Percentiles rank a stretch among this genome's conserved stretches.
Evolutionary conservation across 1,140 invertebrate genomes (phyloP).

Genomic region (Diorhabda sublineata): DNA sequence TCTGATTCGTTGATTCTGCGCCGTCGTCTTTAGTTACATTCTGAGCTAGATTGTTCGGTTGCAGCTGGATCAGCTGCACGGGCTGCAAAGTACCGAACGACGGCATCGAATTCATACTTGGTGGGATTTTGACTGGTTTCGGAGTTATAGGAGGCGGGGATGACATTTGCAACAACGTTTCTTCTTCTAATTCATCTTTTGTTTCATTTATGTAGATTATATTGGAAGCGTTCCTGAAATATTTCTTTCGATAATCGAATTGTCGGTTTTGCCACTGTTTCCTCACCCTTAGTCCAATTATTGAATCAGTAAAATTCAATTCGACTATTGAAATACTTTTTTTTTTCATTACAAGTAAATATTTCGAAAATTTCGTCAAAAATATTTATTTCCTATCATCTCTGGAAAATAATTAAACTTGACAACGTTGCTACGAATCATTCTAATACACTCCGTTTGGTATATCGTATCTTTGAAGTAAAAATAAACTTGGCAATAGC

Average conservation of each 20-base stretch:
- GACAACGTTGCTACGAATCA: too few relatives aligned
- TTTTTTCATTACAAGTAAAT: too few relatives aligned
- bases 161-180: not conserved
- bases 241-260: not conserved
- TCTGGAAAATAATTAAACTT: too few relatives aligned
- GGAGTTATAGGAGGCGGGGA: not conserved
- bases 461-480: too few relatives aligned
- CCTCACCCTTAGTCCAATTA: not conserved
- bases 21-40: not conserved
- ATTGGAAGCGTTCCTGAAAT: constrained; percentile 4
- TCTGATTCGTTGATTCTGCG: constrained; percentile 11
- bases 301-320: too few relatives aligned
- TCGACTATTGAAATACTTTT: too few relatives aligned
- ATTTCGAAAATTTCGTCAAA: too few relatives aligned
- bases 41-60: constrained; percentile 16
- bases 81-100: constrained; percentile 8
- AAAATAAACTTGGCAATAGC: too few relatives aligned
- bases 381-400: too few relatives aligned
- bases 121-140: not conserved
- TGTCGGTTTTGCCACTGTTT: not conserved
- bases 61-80: constrained; percentile 25
- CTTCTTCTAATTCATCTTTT: constrained; percentile 5
- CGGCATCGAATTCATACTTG: not conserved
- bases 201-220: constrained; percentile 13
- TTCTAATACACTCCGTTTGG: too few relatives aligned